Percentiles rank a stretch among this genome's conserved stretches.
Conservation (phyloP, 2,113 vertebrate species). For the Motacilla tschutschensis region DNA sequence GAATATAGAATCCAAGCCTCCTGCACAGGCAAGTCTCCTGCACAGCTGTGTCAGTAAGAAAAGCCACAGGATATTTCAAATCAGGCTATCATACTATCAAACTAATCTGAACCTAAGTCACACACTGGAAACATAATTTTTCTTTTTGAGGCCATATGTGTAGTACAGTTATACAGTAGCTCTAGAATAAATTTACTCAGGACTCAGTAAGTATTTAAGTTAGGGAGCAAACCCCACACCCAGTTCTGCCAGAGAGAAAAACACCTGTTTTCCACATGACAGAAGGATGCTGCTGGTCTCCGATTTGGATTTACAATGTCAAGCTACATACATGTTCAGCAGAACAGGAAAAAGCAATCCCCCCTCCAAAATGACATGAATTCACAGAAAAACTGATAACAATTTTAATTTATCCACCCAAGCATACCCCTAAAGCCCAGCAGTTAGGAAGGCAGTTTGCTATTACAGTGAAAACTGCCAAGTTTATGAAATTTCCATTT, state of each 20-base stretch:
- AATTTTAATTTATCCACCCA: not conserved
- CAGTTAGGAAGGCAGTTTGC: not conserved
- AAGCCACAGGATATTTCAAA: not conserved
- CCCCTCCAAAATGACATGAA: not conserved
- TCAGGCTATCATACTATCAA: not conserved
- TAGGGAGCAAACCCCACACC: not conserved
- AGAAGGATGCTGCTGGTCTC: not conserved
- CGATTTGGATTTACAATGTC: fast-evolving
- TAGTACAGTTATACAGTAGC: not conserved
- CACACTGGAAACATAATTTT: not conserved
- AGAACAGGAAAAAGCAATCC: not conserved
- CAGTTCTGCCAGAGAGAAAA: not conserved
- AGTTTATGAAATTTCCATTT: not conserved
- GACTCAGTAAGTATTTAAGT: not conserved
- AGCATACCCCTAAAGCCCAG: not conserved
- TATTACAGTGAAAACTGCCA: not conserved
- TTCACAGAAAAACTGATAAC: not conserved
- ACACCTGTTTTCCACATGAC: fast-evolving
- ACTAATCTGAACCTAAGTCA: not conserved
- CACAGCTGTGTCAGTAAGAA: not conserved
- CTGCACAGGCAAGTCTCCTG: not conserved
- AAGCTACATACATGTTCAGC: not conserved
- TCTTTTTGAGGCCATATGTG: not conserved
- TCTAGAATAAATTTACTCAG: not conserved
- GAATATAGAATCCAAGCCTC: not conserved